Conservation (phyloP, 2,797 vertebrate species). For the Petrocephalus sullivani region DNA sequence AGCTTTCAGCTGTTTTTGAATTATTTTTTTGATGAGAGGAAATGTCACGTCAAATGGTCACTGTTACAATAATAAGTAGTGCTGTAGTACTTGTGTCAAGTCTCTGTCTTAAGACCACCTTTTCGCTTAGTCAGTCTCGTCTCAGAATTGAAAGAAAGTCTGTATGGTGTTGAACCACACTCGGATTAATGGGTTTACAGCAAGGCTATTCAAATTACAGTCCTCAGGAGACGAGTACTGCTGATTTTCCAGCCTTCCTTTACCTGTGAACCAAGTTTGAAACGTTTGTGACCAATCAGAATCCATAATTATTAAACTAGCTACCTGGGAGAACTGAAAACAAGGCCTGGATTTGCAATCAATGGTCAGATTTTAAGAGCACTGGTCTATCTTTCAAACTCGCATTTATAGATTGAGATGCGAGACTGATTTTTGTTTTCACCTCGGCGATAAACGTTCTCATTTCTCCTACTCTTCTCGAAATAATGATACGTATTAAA, state of each 20-base stretch:
- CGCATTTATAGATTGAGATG: background rate
- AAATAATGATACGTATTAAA: background rate
- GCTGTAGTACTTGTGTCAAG: background rate
- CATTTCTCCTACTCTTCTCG: background rate
- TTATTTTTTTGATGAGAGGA: too few species aligned
- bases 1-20: background rate
- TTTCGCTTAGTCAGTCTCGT: background rate
- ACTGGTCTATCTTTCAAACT: background rate
- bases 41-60: background rate
- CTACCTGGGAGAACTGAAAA: too few species aligned
- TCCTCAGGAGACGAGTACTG: background rate
- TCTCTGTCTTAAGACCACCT: background rate
- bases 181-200: background rate
- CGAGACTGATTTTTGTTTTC: background rate
- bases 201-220: too few species aligned
- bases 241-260: background rate
- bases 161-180: background rate
- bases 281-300: too few species aligned
- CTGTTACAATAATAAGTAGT: background rate
- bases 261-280: background rate
- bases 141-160: too few species aligned
- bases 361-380: background rate
- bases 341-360: background rate
- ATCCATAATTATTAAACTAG: too few species aligned
- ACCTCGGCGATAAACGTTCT: background rate